A percentile compares a stretch with the other conserved stretches of the same genome.
phyloP scores from a whole-genome alignment of 2,113 vertebrate genomes.

The Colistium nudipinnis region DNA sequence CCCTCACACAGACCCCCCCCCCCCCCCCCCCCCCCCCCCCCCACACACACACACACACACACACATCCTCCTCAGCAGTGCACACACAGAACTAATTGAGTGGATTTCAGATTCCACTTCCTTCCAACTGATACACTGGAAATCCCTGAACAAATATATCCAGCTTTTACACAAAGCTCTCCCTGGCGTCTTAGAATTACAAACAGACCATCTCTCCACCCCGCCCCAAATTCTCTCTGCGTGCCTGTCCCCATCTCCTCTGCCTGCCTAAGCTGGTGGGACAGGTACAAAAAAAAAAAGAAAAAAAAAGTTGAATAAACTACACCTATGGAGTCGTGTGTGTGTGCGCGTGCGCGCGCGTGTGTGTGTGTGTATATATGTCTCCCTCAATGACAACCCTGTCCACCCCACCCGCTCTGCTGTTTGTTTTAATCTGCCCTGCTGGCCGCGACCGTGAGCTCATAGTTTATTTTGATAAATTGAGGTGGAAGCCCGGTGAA shows the following conservation, averaged over 20 bases:
- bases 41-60: neutral
- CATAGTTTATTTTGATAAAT: constrained; percentile 80
- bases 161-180: constrained; percentile 55
- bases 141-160: constrained; percentile 64
- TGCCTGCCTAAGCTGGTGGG: constrained; percentile 1
- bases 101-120: constrained; percentile 49
- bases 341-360: too few relatives aligned
- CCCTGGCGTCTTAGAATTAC: constrained; percentile 22
- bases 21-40: neutral
- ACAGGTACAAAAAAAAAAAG: constrained; percentile 35
- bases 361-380: constrained; percentile 3
- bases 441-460: constrained; percentile 30
- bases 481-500: constrained; percentile 68
- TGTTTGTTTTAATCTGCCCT: constrained; percentile 71
- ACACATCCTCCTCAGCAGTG: constrained; percentile 6
- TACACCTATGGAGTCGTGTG: neutral
- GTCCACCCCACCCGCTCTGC: neutral
- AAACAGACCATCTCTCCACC: neutral
- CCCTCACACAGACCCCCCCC: too few relatives aligned
- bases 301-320: constrained; percentile 24
- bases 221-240: neutral
- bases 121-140: constrained; percentile 55
- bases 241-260: neutral
- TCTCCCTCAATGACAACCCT: constrained; percentile 9
- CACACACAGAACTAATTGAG: constrained; percentile 61